A percentile compares a stretch with the other conserved stretches of the same genome.
Evolutionary conservation across 1,140 invertebrate species (phyloP).

Genomic region (Hypsibius dujardini): DNA sequence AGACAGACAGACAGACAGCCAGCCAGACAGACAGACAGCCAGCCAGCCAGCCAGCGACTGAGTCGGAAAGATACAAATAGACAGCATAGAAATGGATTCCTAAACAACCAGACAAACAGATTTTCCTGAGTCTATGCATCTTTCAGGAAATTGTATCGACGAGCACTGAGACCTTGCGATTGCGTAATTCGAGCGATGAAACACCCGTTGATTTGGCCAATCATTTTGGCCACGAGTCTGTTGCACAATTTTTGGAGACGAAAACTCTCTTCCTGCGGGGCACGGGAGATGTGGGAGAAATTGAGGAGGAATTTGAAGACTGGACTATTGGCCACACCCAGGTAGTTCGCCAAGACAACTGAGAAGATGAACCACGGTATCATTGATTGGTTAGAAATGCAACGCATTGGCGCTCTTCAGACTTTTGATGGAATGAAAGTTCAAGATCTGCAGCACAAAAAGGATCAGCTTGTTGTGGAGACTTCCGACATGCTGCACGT

Average conservation of each 20-base stretch:
- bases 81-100: too few species aligned
- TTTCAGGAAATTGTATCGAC: conserved; percentile 38
- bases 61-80: too few species aligned
- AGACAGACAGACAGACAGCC: too few species aligned
- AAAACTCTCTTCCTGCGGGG: conserved; percentile 48
- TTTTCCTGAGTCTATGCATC: conserved; percentile 4
- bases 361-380: too few species aligned
- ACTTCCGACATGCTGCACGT: conserved; percentile 56
- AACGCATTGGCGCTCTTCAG: conserved; percentile 27
- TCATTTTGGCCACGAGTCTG: conserved; percentile 40
- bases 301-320: conserved; percentile 28
- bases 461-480: conserved; percentile 52
- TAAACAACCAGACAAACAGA: too few species aligned
- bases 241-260: conserved; percentile 47
- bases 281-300: conserved; percentile 21
- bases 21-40: too few species aligned
- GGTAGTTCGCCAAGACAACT: conserved; percentile 2
- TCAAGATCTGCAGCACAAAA: conserved; percentile 54
- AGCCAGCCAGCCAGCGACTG: too few species aligned
- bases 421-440: conserved; percentile 46
- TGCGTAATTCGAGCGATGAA: conserved; percentile 44
- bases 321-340: conserved; percentile 12
- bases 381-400: too few species aligned
- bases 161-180: conserved; percentile 43
- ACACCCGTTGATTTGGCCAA: conserved; percentile 50